phyloP scores from a whole-genome alignment of 1,140 invertebrate genomes.

The Lepidurus apus region DNA sequence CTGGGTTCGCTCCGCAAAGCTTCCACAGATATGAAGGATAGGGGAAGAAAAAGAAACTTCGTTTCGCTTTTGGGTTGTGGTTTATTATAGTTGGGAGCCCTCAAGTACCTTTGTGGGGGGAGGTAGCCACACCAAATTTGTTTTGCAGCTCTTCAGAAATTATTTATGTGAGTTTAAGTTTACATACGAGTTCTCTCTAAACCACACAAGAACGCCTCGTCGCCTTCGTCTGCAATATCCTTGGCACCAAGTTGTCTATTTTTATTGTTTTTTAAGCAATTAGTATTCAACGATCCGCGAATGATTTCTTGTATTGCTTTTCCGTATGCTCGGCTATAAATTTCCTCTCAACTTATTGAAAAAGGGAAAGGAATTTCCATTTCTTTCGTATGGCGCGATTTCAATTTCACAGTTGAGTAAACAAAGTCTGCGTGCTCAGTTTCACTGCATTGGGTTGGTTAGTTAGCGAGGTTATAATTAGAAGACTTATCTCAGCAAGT shows the following conservation, averaged over 20 bases:
- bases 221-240: not conserved
- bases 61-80: not conserved
- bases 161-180: slow-evolving; percentile 5
- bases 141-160: slow-evolving; percentile 15
- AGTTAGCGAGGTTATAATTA: not conserved
- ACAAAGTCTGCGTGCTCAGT: not conserved
- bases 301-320: slow-evolving; percentile 2
- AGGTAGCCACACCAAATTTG: slow-evolving; percentile 17
- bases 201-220: not conserved
- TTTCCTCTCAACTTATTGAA: not conserved
- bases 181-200: not conserved
- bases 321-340: not conserved
- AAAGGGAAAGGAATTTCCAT: no score
- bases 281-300: not conserved
- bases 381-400: not conserved
- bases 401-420: not conserved
- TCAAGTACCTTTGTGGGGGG: slow-evolving; percentile 13
- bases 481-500: not conserved
- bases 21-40: not conserved
- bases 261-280: not conserved
- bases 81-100: slow-evolving; percentile 13
- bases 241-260: not conserved
- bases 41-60: not conserved
- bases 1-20: not conserved
- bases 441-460: not conserved